Base-by-base conservation (phyloP, 2,888 invertebrate genomes). In the Platycheirus rosarum region DNA sequence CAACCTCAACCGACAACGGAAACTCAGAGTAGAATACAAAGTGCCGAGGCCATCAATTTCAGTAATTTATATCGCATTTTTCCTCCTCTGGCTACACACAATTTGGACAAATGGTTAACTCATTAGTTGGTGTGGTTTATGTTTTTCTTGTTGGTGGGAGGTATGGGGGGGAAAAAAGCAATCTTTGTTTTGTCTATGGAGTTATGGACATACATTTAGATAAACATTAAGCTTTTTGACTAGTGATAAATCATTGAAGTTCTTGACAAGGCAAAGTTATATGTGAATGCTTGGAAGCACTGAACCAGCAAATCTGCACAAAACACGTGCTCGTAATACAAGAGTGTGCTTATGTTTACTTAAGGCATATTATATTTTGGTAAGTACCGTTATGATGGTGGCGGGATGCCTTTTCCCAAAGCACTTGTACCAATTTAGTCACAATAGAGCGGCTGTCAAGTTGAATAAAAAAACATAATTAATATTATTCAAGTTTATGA, bases 241-340 rank as follows among this genome's bases (percentile, higher is more conserved):
- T 32, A 32, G 8, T 32, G 40, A 77, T 82, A 77, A 82, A 82
- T 82, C 82, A 82, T 77, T 82, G 79, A 63, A 71, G 49, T n/a
- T n/a, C n/a, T 73, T 82, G 82, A 77, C 82, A 76, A 69, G 63
- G 20, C 32, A 26, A 69, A 79, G 69, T 57, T n/a, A n/a, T n/a
- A n/a, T n/a, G 9, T 29, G 70, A 65, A 75, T 74, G 70, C 9
- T 51, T 40, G 70, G 66, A 62, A 42, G 70, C 80, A 76, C 76
- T 80, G 70, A 76, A 14, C 32, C 20, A 26, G 55, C 71, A 82
- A 77, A 73, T 71, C 37, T 68, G 77, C 63, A 49, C 68, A 71
- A 49, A 71, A 70, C 55, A 63, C 77, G 60, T 60, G 44, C 29
- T 57, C 26, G 57, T 26, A 57, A 57, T 57, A 57, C 9, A 23